Percentiles rank a stretch among this genome's conserved stretches.
Conservation (phyloP, 2,888 invertebrate genomes). For the Lycaena phlaeas region DNA sequence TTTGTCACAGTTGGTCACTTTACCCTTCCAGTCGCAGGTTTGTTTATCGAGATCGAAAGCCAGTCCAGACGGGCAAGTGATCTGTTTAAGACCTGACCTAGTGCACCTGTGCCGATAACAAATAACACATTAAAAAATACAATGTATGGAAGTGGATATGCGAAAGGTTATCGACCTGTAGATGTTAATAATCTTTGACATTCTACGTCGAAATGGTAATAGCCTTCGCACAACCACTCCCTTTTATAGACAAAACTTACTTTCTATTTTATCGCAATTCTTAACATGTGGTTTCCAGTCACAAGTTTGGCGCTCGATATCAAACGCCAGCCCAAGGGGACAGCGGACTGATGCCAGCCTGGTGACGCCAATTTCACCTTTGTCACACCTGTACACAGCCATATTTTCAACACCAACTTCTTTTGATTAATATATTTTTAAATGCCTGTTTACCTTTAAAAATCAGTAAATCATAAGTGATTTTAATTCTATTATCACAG, state of each 20-base stretch:
- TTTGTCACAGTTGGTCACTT: conserved; percentile 96
- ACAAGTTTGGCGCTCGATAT: conserved; percentile 95
- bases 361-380: conserved; percentile 88
- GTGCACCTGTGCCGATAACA: conserved; percentile 86
- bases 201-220: conserved; percentile 35
- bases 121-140: conserved; percentile 59
- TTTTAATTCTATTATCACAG: too few relatives aligned
- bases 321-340: conserved; percentile 92
- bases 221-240: conserved; percentile 63
- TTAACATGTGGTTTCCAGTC: conserved; percentile 97
- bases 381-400: conserved; percentile 87
- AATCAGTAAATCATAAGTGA: neutral
- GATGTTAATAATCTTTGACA: conserved; percentile 23
- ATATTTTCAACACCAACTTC: conserved; percentile 32
- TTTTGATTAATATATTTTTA: neutral
- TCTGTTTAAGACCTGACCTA: conserved; percentile 95
- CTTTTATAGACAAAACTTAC: conserved; percentile 79
- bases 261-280: conserved; percentile 94
- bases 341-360: conserved; percentile 92
- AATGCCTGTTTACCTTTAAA: neutral
- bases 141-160: conserved; percentile 50
- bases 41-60: conserved; percentile 98
- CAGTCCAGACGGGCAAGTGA: conserved; percentile 97
- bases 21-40: conserved; percentile 98
- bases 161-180: conserved; percentile 45